phyloP scores from a whole-genome alignment of 2,113 vertebrate species.

The Lagopus muta region DNA sequence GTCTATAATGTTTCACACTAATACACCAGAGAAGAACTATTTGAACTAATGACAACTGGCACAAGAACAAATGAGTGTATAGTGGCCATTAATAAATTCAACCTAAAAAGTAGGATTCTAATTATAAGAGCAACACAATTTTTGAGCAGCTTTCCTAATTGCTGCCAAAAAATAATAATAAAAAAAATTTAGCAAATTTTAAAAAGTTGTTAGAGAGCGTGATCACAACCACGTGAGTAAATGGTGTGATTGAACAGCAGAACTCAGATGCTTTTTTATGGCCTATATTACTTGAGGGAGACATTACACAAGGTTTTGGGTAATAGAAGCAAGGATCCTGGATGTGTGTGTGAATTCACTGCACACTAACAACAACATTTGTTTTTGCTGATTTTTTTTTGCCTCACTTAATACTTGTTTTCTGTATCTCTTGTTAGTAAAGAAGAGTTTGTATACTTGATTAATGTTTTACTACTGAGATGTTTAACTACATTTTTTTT shows the following conservation, averaged over 20 bases:
- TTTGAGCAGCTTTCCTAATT: background rate
- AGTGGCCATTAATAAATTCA: background rate
- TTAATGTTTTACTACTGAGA: background rate
- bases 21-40: background rate
- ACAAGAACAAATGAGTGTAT: background rate
- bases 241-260: background rate
- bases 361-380: background rate
- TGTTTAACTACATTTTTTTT: too few relatives aligned
- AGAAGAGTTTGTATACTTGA: background rate
- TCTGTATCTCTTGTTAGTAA: background rate
- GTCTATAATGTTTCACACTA: background rate
- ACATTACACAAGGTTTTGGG: background rate
- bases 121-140: background rate
- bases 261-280: background rate
- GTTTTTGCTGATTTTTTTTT: background rate
- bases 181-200: background rate
- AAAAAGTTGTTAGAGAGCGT: background rate
- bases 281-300: background rate
- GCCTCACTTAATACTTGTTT: background rate
- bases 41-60: background rate
- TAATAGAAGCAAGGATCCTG: background rate
- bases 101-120: conserved; percentile 3
- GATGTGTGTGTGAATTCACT: background rate
- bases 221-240: background rate
- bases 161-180: background rate